Evolutionary conservation across 2,888 invertebrate species (phyloP).

Genomic region (Lottia scabra): DNA sequence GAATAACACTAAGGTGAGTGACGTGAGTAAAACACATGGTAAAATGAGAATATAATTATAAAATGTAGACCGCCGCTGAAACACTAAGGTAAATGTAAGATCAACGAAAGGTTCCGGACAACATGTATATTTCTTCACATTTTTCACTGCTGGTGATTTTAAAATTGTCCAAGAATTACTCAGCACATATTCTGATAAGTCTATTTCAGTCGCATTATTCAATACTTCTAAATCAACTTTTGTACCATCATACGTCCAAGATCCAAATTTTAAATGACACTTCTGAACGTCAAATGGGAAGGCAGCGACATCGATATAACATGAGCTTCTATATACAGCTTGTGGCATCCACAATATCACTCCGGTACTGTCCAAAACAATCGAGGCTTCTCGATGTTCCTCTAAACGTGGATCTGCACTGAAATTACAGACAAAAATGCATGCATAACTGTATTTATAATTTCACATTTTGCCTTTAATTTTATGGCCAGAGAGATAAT

Average conservation of each 20-base stretch:
- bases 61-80: constrained; percentile 61
- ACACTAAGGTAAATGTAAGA: constrained; percentile 61
- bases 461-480: too few relatives aligned
- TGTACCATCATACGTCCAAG: constrained; percentile 67
- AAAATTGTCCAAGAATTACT: constrained; percentile 69
- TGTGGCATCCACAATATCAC: constrained; percentile 58
- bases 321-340: constrained; percentile 67
- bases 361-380: constrained; percentile 56
- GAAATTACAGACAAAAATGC: constrained; percentile 25
- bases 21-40: constrained; percentile 69
- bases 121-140: constrained; percentile 56
- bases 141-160: constrained; percentile 55
- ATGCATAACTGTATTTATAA: too few relatives aligned
- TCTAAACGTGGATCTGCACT: constrained; percentile 68
- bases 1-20: constrained; percentile 68
- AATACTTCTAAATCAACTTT: constrained; percentile 59
- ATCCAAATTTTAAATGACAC: constrained; percentile 68
- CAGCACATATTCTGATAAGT: constrained; percentile 59
- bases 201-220: constrained; percentile 37
- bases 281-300: constrained; percentile 69
- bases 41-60: constrained; percentile 69
- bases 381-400: constrained; percentile 66
- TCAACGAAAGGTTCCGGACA: constrained; percentile 65
- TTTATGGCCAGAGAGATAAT: too few relatives aligned
- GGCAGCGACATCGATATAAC: constrained; percentile 66